Base-by-base conservation (phyloP, 2,888 invertebrate genomes). In the Xylophagus ater region DNA sequence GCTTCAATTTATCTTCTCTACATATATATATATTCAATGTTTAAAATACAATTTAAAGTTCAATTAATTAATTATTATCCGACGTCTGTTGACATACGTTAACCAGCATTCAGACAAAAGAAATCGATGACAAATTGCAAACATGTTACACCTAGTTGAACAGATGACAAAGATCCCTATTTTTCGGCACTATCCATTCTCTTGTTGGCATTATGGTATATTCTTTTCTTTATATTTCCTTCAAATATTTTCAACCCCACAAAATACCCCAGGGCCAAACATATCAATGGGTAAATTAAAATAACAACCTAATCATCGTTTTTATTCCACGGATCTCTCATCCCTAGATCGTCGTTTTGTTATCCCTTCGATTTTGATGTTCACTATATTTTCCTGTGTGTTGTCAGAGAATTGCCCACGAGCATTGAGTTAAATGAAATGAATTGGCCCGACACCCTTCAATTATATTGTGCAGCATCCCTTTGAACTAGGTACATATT, bases 271-370 rank as follows among this genome's bases (percentile, higher is more conserved):
- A 33, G 38, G 31, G 39, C 34, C 34, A 43, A 43, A 52, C 51
- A 59, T 61, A 63, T 62, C 62, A 62, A 62, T 63, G 60, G 60
- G 64, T 60, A 63, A 63, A 64, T 63, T 63, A 63, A 63, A 63
- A 63, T 63, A 63, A 63, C 63, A 63, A 63, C 64, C 63, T 63
- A 63, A 63, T 63, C 63, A 63, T 63, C 63, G 61, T 63, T 62
- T 62, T 62, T 44, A 39, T 45, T 41, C 43, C 32, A 29, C 32
- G 40, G 44, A 39, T 40, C 38, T 40, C 44, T 41, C 39, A 36
- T 25, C 4, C n/a, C 4, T 33, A 30, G 25, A 45, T 37, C 18
- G 40, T 42, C 40, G 40, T 45, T n/a, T 45, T 42, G 35, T 37
- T 38, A 42, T 40, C 34, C 40, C 28, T 33, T 23, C 25, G 24